Conservation (phyloP, 2,113 vertebrate species). For the Jacana jacana region DNA sequence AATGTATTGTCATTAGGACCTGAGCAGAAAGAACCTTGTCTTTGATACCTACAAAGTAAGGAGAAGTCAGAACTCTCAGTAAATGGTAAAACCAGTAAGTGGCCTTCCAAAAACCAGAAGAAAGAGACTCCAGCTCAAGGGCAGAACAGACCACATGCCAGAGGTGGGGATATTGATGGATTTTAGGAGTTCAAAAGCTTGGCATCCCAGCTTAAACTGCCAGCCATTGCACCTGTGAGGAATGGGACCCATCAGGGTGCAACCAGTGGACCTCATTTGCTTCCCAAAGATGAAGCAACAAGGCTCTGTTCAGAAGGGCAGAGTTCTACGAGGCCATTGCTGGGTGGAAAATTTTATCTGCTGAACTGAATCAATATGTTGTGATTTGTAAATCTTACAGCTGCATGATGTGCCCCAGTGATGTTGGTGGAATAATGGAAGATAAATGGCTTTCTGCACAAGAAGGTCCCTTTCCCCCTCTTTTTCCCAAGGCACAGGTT, state of each 20-base stretch:
- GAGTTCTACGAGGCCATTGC: not conserved
- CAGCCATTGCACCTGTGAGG: not conserved
- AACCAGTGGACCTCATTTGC: not conserved
- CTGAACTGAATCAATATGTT: not conserved
- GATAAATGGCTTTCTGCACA: not conserved
- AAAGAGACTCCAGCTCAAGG: not conserved
- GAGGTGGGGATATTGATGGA: not conserved
- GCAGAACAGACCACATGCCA: not conserved
- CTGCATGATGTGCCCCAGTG: not conserved
- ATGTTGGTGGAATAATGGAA: not conserved
- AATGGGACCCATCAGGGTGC: not conserved
- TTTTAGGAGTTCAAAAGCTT: not conserved
- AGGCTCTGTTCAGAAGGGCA: not conserved
- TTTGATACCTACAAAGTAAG: not conserved
- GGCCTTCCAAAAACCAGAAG: not conserved
- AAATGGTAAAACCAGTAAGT: not conserved
- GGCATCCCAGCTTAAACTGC: not conserved
- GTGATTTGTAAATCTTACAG: not conserved
- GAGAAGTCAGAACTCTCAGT: not conserved
- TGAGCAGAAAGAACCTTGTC: not conserved
- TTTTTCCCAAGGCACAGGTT: not conserved
- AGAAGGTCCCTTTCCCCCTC: not conserved
- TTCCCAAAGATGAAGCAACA: not conserved
- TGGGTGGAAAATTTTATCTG: not conserved
- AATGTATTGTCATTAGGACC: not conserved